Conservation (phyloP, 2,113 vertebrate genomes). For the Pampusana beccarii region DNA sequence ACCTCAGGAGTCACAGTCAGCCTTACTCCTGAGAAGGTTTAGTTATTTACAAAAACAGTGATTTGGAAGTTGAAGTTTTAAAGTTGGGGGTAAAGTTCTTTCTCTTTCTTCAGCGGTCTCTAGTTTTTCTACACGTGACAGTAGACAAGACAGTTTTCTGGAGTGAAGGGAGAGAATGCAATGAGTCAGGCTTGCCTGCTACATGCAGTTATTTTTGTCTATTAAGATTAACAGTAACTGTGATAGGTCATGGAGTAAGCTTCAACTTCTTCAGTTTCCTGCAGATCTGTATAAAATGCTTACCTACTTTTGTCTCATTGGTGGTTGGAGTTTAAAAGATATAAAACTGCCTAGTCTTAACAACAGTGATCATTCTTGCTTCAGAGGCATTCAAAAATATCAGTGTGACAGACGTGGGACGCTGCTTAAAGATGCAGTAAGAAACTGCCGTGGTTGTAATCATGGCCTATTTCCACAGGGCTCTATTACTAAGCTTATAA, state of each 20-base stretch:
- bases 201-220: neutral
- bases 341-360: neutral
- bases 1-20: neutral
- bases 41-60: neutral
- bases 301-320: neutral
- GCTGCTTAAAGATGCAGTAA: neutral
- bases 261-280: neutral
- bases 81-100: neutral
- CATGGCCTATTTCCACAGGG: constrained; percentile 16
- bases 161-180: neutral
- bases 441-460: neutral
- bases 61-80: neutral
- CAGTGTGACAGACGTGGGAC: neutral
- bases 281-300: neutral
- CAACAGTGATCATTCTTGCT: neutral
- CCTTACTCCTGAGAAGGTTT: neutral
- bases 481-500: constrained; percentile 32
- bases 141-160: neutral
- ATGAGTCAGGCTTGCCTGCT: neutral
- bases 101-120: neutral
- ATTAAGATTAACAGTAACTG: neutral
- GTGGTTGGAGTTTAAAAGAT: neutral
- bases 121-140: neutral
- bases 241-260: neutral
- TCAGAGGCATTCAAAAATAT: constrained; percentile 15